A percentile compares a stretch with the other conserved stretches of the same genome.
Evolutionary conservation across 2,888 invertebrate genomes (phyloP).

Genomic region (Athetis lepigone): DNA sequence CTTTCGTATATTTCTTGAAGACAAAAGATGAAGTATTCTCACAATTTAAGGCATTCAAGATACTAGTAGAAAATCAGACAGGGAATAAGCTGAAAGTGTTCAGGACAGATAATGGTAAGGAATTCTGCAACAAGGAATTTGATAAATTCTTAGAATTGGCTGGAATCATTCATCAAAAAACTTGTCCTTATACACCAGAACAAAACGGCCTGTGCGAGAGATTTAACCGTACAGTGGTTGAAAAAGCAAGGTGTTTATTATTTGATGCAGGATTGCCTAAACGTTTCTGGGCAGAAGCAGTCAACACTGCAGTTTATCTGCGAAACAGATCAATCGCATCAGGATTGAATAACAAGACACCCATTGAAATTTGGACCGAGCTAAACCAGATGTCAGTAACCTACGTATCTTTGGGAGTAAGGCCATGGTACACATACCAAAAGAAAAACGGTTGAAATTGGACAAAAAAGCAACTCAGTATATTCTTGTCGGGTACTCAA

Average conservation of each 20-base stretch:
- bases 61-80: not conserved
- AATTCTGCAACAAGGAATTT: too few relatives aligned
- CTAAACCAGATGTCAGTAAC: constrained; percentile 33
- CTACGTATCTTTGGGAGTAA: constrained; percentile 3
- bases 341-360: too few relatives aligned
- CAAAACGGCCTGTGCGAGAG: not conserved
- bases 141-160: not conserved
- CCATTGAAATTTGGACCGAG: too few relatives aligned
- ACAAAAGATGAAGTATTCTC: constrained; percentile 43
- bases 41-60: constrained; percentile 29
- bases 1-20: constrained; percentile 38
- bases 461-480: constrained; percentile 10
- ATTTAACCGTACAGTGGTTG: constrained; percentile 3
- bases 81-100: not conserved
- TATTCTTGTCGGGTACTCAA: constrained; percentile 3
- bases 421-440: constrained; percentile 21
- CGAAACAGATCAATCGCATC: too few relatives aligned
- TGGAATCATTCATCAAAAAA: not conserved
- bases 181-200: not conserved
- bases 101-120: constrained; percentile 17
- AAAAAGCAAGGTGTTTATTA: too few relatives aligned
- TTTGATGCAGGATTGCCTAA: not conserved
- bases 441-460: not conserved
- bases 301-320: constrained; percentile 7
- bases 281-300: constrained; percentile 13